A percentile compares a stretch with the other conserved stretches of the same genome.
Evolutionary conservation across 2,797 vertebrate species (phyloP).

Genomic region (Cossypha polioptera): DNA sequence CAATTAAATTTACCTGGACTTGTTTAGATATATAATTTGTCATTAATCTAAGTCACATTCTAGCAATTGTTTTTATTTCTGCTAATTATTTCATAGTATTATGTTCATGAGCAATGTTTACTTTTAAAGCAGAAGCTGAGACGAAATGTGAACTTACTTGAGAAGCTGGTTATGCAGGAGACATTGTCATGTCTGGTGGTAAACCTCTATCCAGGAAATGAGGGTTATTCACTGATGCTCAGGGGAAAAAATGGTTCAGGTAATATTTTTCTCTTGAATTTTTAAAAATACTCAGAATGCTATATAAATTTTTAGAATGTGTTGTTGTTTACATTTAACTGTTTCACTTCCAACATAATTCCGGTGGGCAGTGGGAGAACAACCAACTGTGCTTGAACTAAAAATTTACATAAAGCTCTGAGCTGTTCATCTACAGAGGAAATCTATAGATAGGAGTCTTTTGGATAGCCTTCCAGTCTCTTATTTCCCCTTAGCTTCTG

Average conservation of each 20-base stretch:
- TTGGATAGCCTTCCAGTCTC: not conserved
- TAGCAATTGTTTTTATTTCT: not conserved
- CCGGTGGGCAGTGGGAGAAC: accelerated
- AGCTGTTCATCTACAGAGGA: accelerated
- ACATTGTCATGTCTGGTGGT: conserved; percentile 94
- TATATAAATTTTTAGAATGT: not conserved
- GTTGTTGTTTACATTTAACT: not conserved
- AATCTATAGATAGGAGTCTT: not conserved
- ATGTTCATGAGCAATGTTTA: conserved; percentile 68
- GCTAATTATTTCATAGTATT: conserved; percentile 10
- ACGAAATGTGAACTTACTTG: conserved; percentile 98
- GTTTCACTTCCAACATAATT: not conserved
- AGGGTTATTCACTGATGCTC: conserved; percentile 99
- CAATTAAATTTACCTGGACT: not conserved
- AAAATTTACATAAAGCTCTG: not conserved
- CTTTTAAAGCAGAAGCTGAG: conserved; percentile 91
- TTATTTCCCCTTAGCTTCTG: not conserved
- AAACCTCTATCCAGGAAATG: conserved; percentile 97
- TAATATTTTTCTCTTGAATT: conserved; percentile 62
- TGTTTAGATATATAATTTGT: not conserved
- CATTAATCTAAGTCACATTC: not conserved
- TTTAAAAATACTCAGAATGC: not conserved
- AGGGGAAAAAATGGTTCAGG: conserved; percentile 99
- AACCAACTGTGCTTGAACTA: not conserved
- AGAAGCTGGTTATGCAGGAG: conserved; percentile 97